Percentiles rank a stretch among this genome's conserved stretches.
These are phyloP conservation scores for Chrysoperla carnea DNA, from an alignment of 1,140 invertebrate genomes.

Conservation along the genomic window DNA sequence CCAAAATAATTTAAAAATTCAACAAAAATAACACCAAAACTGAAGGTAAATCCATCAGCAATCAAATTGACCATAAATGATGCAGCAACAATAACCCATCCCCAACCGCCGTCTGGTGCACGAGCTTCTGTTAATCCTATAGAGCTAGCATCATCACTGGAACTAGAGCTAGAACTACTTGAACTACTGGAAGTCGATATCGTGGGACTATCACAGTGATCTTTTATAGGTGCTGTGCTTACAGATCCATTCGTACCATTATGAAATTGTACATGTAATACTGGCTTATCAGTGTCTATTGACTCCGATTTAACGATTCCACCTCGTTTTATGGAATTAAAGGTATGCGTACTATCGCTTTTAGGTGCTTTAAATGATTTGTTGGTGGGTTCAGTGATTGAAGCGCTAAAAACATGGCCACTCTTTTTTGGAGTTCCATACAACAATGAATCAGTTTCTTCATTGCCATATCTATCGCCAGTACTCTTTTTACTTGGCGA, in stretches of 20 bases:
- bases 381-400: neutral
- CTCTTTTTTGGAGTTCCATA: neutral
- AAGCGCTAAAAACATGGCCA: neutral
- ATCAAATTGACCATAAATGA: slow-evolving; percentile 84
- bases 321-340: slow-evolving; percentile 1
- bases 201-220: slow-evolving; percentile 18
- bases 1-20: slow-evolving; percentile 66
- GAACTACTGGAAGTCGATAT: slow-evolving; percentile 24
- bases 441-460: neutral
- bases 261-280: slow-evolving; percentile 39
- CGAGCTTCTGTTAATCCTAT: slow-evolving; percentile 40
- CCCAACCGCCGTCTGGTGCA: slow-evolving; percentile 60
- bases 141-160: slow-evolving; percentile 38
- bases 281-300: slow-evolving; percentile 23
- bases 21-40: slow-evolving; percentile 67
- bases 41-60: slow-evolving; percentile 76
- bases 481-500: too few relatives aligned
- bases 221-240: slow-evolving; percentile 20
- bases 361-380: neutral
- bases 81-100: slow-evolving; percentile 66
- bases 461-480: too few relatives aligned
- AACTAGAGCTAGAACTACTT: slow-evolving; percentile 21
- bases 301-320: slow-evolving; percentile 6
- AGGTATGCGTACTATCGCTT: neutral
- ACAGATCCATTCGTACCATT: slow-evolving; percentile 18